phyloP scores from a whole-genome alignment of 2,797 vertebrate species.

The Schizopygopsis pylzovi region DNA sequence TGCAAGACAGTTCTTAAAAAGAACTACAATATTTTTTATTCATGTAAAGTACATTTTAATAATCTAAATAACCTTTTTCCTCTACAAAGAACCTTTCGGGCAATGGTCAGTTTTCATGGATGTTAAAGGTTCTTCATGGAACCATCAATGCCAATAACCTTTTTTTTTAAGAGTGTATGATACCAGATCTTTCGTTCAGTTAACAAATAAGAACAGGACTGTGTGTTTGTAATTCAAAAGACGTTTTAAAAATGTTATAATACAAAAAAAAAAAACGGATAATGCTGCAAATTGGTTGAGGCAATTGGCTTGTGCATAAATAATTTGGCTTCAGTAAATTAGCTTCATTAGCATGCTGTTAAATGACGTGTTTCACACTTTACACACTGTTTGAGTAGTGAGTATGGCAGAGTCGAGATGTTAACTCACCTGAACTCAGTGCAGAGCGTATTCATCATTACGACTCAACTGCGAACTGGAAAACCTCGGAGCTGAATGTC shows the following conservation, averaged over 20 bases:
- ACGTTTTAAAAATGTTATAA: constrained; percentile 65
- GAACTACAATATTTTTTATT: too few relatives aligned
- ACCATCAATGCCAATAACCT: background rate
- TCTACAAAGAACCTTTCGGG: background rate
- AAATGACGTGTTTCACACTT: background rate
- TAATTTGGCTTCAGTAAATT: constrained; percentile 67
- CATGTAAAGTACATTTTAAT: background rate
- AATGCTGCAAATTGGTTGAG: background rate
- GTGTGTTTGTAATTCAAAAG: constrained; percentile 67
- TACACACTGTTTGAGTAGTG: background rate
- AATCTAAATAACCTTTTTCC: background rate
- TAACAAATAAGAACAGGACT: constrained; percentile 63
- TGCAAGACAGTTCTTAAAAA: too few relatives aligned
- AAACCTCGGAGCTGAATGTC: background rate
- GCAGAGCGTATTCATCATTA: background rate
- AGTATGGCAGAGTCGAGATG: background rate
- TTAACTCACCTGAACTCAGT: background rate
- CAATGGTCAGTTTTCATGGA: background rate
- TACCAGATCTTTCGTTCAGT: constrained; percentile 66
- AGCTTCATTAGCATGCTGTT: constrained; percentile 56
- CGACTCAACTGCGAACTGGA: background rate
- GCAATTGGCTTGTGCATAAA: constrained; percentile 63
- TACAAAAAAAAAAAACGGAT: background rate
- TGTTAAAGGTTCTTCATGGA: background rate
- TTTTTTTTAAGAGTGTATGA: constrained; percentile 35